Conservation (phyloP, 2,888 invertebrate genomes). For the Acanthosepion lycidas region DNA sequence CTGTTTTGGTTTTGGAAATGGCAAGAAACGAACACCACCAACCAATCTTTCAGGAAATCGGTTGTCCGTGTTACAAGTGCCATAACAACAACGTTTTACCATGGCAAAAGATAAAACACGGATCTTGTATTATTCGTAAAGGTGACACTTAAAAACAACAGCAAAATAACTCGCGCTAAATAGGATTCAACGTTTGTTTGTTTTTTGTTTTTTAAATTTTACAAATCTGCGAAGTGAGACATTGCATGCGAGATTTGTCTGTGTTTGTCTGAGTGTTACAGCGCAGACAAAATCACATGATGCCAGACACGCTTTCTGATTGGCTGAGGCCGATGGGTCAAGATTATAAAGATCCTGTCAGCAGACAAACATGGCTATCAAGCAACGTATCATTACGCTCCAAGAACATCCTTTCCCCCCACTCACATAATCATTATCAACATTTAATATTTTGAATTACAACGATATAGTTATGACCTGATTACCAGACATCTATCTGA, state of each 20-base stretch:
- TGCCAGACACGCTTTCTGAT: neutral
- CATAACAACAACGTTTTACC: constrained; percentile 50
- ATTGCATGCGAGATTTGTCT: neutral
- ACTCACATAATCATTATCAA: too few relatives aligned
- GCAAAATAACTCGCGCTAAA: neutral
- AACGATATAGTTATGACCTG: neutral
- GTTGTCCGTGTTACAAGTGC: constrained; percentile 51
- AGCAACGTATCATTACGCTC: too few relatives aligned
- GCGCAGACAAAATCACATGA: constrained; percentile 42
- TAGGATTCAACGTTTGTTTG: too few relatives aligned
- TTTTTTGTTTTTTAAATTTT: too few relatives aligned
- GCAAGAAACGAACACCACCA: constrained; percentile 50
- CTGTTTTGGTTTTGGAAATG: constrained; percentile 52
- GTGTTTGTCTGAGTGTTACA: constrained; percentile 45
- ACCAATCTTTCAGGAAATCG: constrained; percentile 52
- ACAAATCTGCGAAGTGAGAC: neutral
- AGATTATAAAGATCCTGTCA: neutral
- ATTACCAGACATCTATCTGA: too few relatives aligned
- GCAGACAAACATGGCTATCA: neutral
- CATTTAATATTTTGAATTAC: neutral
- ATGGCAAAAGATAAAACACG: neutral
- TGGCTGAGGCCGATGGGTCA: neutral
- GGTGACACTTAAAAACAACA: neutral
- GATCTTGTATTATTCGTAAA: neutral
- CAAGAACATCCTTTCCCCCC: too few relatives aligned